Percentiles rank a stretch among this genome's conserved stretches.
Conservation (phyloP, 2,113 vertebrate genomes). For the Alethe diademata region DNA sequence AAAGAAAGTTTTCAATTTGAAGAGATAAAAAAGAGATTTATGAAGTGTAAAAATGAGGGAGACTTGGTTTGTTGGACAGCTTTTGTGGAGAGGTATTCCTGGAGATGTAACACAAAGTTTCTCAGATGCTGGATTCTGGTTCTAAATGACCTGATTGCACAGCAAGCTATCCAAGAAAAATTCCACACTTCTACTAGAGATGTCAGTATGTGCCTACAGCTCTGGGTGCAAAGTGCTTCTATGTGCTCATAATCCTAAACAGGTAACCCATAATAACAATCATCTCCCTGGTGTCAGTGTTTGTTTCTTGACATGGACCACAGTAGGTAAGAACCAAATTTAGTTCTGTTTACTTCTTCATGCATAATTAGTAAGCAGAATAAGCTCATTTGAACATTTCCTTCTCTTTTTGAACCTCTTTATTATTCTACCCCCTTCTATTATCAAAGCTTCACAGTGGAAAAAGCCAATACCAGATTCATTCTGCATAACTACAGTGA, state of each 20-base stretch:
- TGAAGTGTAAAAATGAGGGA: background rate
- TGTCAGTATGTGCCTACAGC: background rate
- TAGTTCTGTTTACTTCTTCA: background rate
- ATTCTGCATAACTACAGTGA: background rate
- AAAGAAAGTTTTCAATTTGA: background rate
- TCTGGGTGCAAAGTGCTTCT: background rate
- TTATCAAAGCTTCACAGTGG: background rate
- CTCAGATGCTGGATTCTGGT: background rate
- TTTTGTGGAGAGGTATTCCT: background rate
- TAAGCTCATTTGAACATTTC: background rate
- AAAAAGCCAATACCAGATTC: background rate
- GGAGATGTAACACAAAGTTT: background rate
- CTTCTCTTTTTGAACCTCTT: background rate
- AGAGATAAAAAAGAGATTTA: background rate
- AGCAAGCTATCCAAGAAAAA: background rate
- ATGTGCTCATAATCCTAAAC: background rate
- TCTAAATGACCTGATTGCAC: background rate
- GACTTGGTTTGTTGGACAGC: background rate
- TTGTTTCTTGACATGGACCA: background rate
- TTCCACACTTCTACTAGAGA: background rate
- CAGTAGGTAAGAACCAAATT: background rate
- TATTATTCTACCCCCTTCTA: background rate
- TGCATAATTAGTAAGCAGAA: background rate
- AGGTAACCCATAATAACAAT: background rate
- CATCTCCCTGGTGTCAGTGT: background rate